These are phyloP conservation scores for Ormyrus thymus DNA, from an alignment of 2,888 invertebrate genomes.

Conservation along the genomic window DNA sequence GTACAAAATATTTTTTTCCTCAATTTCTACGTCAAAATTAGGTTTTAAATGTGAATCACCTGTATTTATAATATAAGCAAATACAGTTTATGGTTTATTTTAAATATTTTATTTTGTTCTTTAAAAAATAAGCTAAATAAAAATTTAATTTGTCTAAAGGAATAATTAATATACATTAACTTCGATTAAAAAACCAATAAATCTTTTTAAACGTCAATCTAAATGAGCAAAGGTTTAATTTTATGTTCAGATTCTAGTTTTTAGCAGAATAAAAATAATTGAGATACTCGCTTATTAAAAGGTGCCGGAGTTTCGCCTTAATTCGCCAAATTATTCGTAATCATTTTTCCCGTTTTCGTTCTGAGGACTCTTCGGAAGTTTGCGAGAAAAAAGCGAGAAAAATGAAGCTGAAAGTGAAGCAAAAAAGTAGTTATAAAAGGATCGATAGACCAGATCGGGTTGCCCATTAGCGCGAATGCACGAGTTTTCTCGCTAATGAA, in stretches of 20 bases:
- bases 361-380: constrained; percentile 26
- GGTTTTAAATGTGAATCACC: too few species aligned
- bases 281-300: constrained; percentile 35
- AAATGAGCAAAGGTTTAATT: constrained; percentile 38
- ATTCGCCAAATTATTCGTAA: constrained; percentile 50
- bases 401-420: constrained; percentile 39
- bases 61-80: too few species aligned
- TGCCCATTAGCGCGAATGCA: constrained; percentile 54
- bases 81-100: too few species aligned
- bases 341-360: constrained; percentile 38
- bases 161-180: constrained; percentile 12
- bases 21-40: too few species aligned
- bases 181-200: constrained; percentile 38
- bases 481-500: constrained; percentile 55
- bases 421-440: constrained; percentile 53
- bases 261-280: constrained; percentile 23
- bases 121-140: too few species aligned
- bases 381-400: constrained; percentile 20
- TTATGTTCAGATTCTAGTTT: background rate
- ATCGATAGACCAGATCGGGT: constrained; percentile 54
- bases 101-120: too few species aligned
- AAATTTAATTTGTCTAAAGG: too few species aligned
- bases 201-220: constrained; percentile 48
- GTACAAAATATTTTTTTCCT: too few species aligned
- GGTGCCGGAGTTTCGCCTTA: constrained; percentile 17